Base-by-base conservation (phyloP, 1,140 invertebrate species). In the Nephotettix cincticeps region DNA sequence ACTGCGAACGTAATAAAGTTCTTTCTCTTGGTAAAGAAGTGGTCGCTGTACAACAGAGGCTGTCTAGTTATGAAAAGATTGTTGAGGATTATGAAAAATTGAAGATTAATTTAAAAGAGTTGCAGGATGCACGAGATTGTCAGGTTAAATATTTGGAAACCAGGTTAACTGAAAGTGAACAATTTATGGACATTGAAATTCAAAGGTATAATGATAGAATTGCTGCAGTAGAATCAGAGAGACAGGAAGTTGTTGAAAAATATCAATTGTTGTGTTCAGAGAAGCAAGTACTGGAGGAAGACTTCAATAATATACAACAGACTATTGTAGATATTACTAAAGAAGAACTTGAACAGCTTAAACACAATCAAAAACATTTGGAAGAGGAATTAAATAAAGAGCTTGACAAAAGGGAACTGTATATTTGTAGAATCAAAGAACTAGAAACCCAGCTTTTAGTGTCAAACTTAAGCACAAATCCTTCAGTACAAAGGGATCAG, bases 171-270 rank as follows among this genome's bases (percentile, higher is more conserved):
- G 80, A 84, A 73, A 80, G 82, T 36, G 76, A 83, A 68, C 76
- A 77, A 40, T 63, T 17, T 19, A 45, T 51, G 23, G 69, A 70
- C 19, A 65, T 25, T 51, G 88, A 90, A 75, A 89, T 88, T 73
- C 80, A 86, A 71, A 84, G 87, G 45, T 72, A 87, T 19, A 79
- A 80, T 17, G 79, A 83, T 1, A 86, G 85, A 72, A 76, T 87
- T 28, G 74, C 63, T 54, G 80, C 68, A 72, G 73, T 73, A 73
- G 83, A 80, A 75, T 79, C 74, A 76, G 80, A 77, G 71, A 78
- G 77, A 47, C 74, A 78, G 71, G 75, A 76, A 13, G 80, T 80
- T 73, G 43, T n/a, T 30, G 36, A 43, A 45, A 67, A 43, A 27
- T 67, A 45, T 45, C 17, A 67, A 11, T 23, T 11, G 1, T 45